Evolutionary conservation across 1,140 invertebrate genomes (phyloP).

Genomic region (Charaxes varanes): DNA sequence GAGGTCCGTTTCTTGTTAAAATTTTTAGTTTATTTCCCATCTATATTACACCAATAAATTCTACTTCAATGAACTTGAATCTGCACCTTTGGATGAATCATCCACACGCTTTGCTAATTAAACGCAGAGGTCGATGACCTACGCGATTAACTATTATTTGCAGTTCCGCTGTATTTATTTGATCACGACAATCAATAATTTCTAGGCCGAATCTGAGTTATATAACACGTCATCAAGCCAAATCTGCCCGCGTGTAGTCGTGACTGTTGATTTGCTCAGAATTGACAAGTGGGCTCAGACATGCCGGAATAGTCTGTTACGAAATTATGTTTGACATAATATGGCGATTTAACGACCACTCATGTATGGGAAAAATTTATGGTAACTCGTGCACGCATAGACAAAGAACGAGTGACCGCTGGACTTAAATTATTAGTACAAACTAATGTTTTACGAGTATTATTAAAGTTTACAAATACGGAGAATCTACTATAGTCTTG

Average conservation of each 20-base stretch:
- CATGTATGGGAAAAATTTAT: constrained; percentile 59
- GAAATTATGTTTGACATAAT: constrained; percentile 30
- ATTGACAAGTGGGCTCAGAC: constrained; percentile 55
- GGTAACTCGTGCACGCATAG: constrained; percentile 31
- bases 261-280: constrained; percentile 55
- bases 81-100: too few relatives aligned
- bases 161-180: neutral
- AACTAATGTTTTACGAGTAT: neutral
- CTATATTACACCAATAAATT: too few relatives aligned
- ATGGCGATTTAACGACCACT: constrained; percentile 42
- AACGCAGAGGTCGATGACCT: too few relatives aligned
- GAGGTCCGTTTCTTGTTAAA: too few relatives aligned
- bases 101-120: too few relatives aligned
- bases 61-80: too few relatives aligned
- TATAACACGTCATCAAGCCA: constrained; percentile 33
- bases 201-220: constrained; percentile 30
- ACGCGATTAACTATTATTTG: neutral
- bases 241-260: constrained; percentile 51
- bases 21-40: too few relatives aligned
- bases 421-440: neutral
- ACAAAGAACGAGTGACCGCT: neutral
- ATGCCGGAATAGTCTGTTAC: constrained; percentile 35
- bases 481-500: too few relatives aligned
- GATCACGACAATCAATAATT: constrained; percentile 27
- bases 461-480: neutral